Evolutionary conservation across 1,140 invertebrate species (phyloP), one percentile per base, ranked within the genome.

Genomic region (Dendrolimus punctatus): DNA sequence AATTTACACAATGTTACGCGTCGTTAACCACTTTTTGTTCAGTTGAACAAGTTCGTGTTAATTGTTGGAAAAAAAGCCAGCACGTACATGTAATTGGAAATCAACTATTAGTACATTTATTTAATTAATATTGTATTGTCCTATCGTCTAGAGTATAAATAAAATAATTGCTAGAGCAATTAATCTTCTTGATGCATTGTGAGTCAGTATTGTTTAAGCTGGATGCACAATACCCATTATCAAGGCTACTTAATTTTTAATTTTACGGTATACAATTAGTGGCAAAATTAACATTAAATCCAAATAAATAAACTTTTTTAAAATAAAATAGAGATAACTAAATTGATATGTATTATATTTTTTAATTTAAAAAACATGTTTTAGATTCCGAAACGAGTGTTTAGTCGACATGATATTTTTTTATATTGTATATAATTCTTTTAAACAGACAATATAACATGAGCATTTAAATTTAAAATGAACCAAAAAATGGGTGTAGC

Each of bases 71-170:
- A 64, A 72, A 68, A 55, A 46, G 23, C 23, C 23, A 23, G 23
- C 47, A 37, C 57, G 55, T 59, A 45, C 52, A 44, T 55, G 64
- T 71, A 69, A 65, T 66, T 65, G 66, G 57, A 64, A 72, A 66
- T 63, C 65, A 56, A 57, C 53, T 62, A 62, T 68, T 58, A 72
- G 52, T 60, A 66, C 60, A 68, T 66, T 68, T 64, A 66, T 68
- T 65, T 59, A 65, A 71, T 71, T 66, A 58, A 62, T 48, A 51
- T 46, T 8, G 44, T 46, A 23, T 6, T 46, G 9, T 46, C 36
- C 23, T 23, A 23, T 23, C 23, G 23, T 23, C 8, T 6, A 23
- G 44, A 23, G 44, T 46, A 46, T 46, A 23, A 23, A 46, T 23
- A 23, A 46, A 46, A 23, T 46, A 46, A 46, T 46, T 46, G 44